These are phyloP conservation scores for Bubo bubo DNA, from an alignment of 2,113 vertebrate species.

Conservation along the genomic window DNA sequence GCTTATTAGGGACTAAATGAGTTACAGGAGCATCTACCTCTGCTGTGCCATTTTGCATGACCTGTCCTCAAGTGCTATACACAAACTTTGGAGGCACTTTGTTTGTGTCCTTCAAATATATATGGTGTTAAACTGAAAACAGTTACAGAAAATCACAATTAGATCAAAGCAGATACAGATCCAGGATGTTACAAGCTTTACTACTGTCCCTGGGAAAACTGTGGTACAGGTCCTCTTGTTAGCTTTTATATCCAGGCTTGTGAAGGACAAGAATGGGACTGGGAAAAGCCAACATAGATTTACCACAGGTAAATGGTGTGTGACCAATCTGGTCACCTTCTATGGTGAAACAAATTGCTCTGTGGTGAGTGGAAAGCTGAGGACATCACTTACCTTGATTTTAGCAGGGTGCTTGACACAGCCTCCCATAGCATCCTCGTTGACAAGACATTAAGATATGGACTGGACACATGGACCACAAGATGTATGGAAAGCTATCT, in stretches of 20 bases:
- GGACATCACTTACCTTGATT: not conserved
- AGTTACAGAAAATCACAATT: not conserved
- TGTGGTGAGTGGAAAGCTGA: not conserved
- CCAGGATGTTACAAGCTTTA: not conserved
- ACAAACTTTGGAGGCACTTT: not conserved
- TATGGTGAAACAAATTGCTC: not conserved
- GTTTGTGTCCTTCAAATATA: not conserved
- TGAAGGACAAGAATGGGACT: not conserved
- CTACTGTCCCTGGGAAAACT: not conserved
- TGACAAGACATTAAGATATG: not conserved
- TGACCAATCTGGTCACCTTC: not conserved
- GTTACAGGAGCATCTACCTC: not conserved
- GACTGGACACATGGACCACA: not conserved
- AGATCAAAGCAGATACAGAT: not conserved
- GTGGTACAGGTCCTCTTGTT: not conserved
- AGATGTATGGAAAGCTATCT: not conserved
- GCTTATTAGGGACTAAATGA: not conserved
- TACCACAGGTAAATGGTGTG: not conserved
- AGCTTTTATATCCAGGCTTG: rapidly evolving
- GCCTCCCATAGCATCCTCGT: not conserved
- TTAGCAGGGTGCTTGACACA: not conserved
- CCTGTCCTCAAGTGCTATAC: not conserved
- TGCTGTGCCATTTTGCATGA: not conserved
- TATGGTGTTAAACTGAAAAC: not conserved
- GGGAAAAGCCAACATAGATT: not conserved